These are phyloP conservation scores for Chlorospingus flavigularis DNA, from an alignment of 2,797 vertebrate species.

Conservation along the genomic window DNA sequence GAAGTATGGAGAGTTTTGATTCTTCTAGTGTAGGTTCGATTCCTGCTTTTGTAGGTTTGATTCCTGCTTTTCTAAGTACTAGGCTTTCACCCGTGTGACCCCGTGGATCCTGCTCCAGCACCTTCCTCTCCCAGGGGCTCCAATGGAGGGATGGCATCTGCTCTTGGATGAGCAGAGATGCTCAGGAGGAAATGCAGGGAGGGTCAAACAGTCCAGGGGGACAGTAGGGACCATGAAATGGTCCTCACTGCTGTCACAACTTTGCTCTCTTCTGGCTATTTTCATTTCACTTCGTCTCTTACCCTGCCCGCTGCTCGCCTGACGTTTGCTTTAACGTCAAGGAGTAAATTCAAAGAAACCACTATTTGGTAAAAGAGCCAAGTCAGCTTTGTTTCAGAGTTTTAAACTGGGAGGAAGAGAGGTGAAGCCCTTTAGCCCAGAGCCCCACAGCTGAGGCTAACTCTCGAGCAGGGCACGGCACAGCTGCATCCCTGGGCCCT, in stretches of 20 bases:
- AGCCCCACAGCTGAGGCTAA: neutral
- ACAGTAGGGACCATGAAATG: fast-evolving
- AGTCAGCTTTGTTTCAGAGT: neutral
- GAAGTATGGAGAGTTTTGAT: too few species aligned
- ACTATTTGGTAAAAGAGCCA: neutral
- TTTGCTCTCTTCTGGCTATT: neutral
- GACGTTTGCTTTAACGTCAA: fast-evolving
- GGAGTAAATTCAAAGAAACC: neutral
- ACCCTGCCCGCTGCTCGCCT: neutral
- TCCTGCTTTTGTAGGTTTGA: too few species aligned
- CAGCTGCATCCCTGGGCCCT: neutral
- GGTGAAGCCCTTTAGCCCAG: neutral
- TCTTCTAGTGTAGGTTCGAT: too few species aligned
- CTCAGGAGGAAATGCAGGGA: neutral
- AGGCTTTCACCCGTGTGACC: neutral
- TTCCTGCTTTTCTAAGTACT: too few species aligned
- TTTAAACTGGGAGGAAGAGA: neutral
- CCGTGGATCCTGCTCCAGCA: fast-evolving
- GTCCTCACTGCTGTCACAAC: neutral
- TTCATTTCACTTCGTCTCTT: neutral
- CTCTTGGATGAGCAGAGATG: fast-evolving
- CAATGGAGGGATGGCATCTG: fast-evolving
- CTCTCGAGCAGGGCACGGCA: neutral
- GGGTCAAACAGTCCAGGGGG: fast-evolving
- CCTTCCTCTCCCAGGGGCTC: neutral